Conservation (phyloP, 2,888 invertebrate species). For the Hyppa rectilinea region DNA sequence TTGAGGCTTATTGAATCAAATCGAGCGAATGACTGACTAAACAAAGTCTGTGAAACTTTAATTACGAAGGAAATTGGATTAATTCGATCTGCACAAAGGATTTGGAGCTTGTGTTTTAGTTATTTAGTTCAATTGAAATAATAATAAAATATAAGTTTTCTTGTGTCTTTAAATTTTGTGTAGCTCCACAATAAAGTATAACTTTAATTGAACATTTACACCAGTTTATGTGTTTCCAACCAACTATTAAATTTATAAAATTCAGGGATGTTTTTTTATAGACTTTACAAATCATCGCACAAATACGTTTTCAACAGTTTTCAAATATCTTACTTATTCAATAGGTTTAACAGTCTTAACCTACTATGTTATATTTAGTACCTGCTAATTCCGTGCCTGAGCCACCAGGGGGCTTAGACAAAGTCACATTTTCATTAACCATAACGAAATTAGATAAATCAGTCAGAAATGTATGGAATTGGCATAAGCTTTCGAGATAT, state of each 20-base stretch:
- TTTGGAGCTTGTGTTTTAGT: slow-evolving; percentile 26
- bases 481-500: too few species aligned
- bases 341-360: too few species aligned
- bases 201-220: not conserved
- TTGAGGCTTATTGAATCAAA: slow-evolving; percentile 33
- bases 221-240: not conserved
- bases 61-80: slow-evolving; percentile 33
- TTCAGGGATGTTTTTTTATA: not conserved
- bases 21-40: slow-evolving; percentile 23
- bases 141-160: not conserved
- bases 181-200: not conserved
- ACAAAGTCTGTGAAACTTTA: slow-evolving; percentile 35
- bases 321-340: too few species aligned
- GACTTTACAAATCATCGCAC: not conserved
- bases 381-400: not conserved
- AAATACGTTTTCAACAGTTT: not conserved
- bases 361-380: not conserved
- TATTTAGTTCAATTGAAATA: slow-evolving; percentile 9
- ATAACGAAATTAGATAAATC: too few species aligned
- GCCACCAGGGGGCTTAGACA: too few species aligned
- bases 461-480: too few species aligned
- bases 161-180: not conserved
- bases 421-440: too few species aligned
- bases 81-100: slow-evolving; percentile 18
- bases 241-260: not conserved